A percentile compares a stretch with the other conserved stretches of the same genome.
These are phyloP conservation scores for Progne subis DNA, from an alignment of 2,113 vertebrate genomes.

Conservation along the genomic window DNA sequence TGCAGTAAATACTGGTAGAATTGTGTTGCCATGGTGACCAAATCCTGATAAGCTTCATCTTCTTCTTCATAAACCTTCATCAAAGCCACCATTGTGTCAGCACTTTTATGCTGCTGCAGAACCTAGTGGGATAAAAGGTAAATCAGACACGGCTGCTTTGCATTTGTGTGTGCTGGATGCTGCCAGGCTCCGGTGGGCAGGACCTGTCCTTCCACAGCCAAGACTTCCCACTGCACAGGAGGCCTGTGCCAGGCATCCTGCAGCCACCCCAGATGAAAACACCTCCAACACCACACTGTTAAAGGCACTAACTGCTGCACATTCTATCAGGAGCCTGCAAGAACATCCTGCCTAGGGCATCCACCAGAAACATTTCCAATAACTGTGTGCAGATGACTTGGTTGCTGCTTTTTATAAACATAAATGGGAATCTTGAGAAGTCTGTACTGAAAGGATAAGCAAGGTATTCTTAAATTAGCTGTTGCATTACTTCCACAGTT, in stretches of 20 bases:
- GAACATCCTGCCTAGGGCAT: background rate
- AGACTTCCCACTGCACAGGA: background rate
- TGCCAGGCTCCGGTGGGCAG: background rate
- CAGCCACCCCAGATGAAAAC: background rate
- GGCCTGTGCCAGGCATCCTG: background rate
- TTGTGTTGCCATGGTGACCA: conserved; percentile 85
- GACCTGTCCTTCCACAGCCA: background rate
- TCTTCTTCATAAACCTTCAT: conserved; percentile 88
- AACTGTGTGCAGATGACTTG: background rate
- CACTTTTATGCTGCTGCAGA: conserved; percentile 79
- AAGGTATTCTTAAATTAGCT: background rate
- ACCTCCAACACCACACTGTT: background rate
- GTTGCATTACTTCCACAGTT: background rate
- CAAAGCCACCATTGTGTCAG: conserved; percentile 85
- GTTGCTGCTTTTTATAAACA: background rate
- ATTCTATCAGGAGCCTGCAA: background rate
- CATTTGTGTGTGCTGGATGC: background rate
- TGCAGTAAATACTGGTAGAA: conserved; percentile 94
- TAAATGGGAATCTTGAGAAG: background rate
- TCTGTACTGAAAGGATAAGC: background rate
- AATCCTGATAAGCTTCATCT: conserved; percentile 85
- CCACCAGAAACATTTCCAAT: background rate
- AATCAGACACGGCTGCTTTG: background rate
- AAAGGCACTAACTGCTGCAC: background rate
- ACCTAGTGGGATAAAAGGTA: conserved; percentile 76